phyloP scores from a whole-genome alignment of 2,113 vertebrate genomes.

The Stomatorhinus ivindoensis region DNA sequence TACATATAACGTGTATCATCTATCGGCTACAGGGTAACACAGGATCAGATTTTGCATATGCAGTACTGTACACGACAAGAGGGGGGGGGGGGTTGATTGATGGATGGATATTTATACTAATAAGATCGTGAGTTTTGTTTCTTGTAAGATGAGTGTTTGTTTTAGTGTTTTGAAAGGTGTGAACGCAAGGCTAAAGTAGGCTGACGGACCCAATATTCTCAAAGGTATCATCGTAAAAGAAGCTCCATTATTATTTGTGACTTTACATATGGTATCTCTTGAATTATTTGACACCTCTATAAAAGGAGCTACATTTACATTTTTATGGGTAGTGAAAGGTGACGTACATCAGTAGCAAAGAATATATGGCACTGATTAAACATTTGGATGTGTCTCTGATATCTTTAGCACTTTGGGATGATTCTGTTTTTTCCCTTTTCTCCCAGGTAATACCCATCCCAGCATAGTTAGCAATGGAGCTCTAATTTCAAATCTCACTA shows the following conservation, averaged over 20 bases:
- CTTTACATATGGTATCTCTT: background rate
- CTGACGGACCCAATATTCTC: background rate
- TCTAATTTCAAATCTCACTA: background rate
- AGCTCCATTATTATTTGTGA: background rate
- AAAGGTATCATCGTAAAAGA: background rate
- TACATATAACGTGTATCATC: background rate
- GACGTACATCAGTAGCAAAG: too few relatives aligned
- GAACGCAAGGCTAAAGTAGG: background rate
- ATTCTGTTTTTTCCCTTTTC: background rate
- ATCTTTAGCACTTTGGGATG: background rate
- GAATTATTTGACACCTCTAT: background rate
- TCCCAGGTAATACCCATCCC: background rate
- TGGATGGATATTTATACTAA: background rate
- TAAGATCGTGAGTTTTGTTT: background rate
- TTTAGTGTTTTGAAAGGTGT: background rate
- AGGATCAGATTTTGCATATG: background rate
- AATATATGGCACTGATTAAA: background rate
- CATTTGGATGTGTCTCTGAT: background rate
- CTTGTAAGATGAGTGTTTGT: background rate
- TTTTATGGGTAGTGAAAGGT: constrained; percentile 6
- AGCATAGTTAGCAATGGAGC: background rate
- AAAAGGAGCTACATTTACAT: background rate
- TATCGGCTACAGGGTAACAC: background rate
- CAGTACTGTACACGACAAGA: background rate
- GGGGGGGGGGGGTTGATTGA: background rate